Evolutionary conservation across 2,888 invertebrate species (phyloP), one percentile per base, ranked within the genome.

Genomic region (Aradus depressus): DNA sequence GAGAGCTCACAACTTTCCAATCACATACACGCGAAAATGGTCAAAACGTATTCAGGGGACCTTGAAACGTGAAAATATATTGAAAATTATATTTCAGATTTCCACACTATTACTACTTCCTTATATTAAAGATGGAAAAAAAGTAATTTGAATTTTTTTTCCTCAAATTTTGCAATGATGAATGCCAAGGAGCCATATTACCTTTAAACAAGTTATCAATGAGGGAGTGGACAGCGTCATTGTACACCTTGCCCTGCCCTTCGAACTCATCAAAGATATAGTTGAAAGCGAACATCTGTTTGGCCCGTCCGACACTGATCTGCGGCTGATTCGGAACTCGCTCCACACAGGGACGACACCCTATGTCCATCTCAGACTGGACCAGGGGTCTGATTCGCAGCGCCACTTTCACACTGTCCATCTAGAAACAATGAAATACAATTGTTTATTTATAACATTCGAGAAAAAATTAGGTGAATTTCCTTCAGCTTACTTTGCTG

Each of bases 371-470:
- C 68, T 92, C 91, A 22, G 72, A 77, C 31, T 72, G 70, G 39
- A 88, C 81, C 49, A 92, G 68, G 0, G 92, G 92, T 47, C 92
- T 74, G 21, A 90, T 80, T 35, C 92, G 70, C 0, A 92, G 69
- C 0, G 90, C 91, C 34, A 92, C 92, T 64, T 81, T 76, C 1
- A 87, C 82, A 2, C 75, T 73, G 55, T 74, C 75, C 59, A 60
- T 59, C 53, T 53, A 25, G 8, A 49, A 50, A 25, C n/a, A n/a
- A n/a, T n/a, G n/a, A n/a, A n/a, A n/a, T n/a, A n/a, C n/a, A n/a
- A n/a, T n/a, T n/a, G n/a, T n/a, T n/a, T n/a, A n/a, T n/a, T n/a
- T n/a, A n/a, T n/a, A n/a, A n/a, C n/a, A n/a, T n/a, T n/a, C n/a
- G n/a, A n/a, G n/a, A n/a, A n/a, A n/a, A n/a, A n/a, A n/a, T n/a